These are phyloP conservation scores for Etheostoma cragini DNA, from an alignment of 2,113 vertebrate genomes.

Conservation along the genomic window DNA sequence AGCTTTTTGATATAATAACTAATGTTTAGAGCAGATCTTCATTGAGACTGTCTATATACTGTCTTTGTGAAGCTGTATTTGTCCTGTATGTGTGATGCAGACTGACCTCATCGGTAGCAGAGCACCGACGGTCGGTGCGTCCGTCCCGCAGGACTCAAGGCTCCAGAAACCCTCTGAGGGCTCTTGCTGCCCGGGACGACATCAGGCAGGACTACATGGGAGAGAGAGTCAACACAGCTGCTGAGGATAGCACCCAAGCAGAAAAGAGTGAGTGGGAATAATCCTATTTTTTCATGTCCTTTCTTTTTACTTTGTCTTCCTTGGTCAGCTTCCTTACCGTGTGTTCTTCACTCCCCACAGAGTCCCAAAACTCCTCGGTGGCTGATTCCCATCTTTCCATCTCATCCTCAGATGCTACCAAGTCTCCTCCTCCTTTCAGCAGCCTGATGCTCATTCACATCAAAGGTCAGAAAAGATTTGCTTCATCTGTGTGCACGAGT, in stretches of 20 bases:
- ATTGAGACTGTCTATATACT: no score
- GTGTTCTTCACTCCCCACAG: constrained; percentile 39
- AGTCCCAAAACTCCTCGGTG: constrained; percentile 75
- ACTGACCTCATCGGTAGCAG: constrained; percentile 82
- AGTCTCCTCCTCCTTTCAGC: constrained; percentile 72
- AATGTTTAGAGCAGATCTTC: no score
- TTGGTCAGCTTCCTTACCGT: not conserved
- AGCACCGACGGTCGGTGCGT: constrained; percentile 84
- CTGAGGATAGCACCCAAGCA: constrained; percentile 70
- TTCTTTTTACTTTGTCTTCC: not conserved
- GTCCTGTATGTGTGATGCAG: constrained; percentile 55
- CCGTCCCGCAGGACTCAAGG: constrained; percentile 84
- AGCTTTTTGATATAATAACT: not conserved
- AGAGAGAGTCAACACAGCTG: constrained; percentile 53
- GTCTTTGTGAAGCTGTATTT: not conserved
- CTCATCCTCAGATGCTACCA: constrained; percentile 41
- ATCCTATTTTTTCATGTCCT: not conserved
- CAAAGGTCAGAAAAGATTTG: constrained; percentile 79
- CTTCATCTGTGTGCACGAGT: not conserved
- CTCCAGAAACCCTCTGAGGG: constrained; percentile 86
- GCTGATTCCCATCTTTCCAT: constrained; percentile 18
- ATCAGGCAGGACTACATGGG: constrained; percentile 85
- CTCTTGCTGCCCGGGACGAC: constrained; percentile 85
- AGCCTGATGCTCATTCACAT: constrained; percentile 84
- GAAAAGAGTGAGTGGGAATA: constrained; percentile 75